Conservation (phyloP, 2,113 vertebrate genomes). For the Chloebia gouldiae region DNA sequence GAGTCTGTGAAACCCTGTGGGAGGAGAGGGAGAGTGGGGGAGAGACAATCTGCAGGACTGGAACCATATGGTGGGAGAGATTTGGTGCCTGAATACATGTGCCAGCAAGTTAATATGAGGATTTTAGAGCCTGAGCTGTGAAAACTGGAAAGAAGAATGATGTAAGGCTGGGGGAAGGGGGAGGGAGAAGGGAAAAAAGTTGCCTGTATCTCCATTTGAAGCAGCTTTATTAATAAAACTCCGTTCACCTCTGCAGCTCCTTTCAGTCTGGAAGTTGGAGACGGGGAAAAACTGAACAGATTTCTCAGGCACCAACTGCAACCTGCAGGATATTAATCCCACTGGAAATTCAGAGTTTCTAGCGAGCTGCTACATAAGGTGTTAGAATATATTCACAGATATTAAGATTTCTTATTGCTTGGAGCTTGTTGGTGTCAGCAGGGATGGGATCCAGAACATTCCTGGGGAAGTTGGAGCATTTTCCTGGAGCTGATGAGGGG, state of each 20-base stretch:
- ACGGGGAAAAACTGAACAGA: neutral
- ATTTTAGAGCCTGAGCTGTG: constrained; percentile 2
- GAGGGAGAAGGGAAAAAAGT: neutral
- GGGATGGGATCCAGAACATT: neutral
- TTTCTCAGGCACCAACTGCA: neutral
- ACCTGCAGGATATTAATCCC: neutral
- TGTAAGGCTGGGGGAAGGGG: neutral
- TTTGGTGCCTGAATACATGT: neutral
- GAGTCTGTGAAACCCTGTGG: constrained; percentile 15
- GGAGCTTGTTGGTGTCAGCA: neutral
- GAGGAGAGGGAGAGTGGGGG: constrained; percentile 22
- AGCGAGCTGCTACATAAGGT: neutral
- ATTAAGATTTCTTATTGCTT: neutral
- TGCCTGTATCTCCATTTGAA: neutral
- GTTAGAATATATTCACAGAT: neutral
- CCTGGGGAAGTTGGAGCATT: neutral
- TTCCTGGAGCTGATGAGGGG: neutral
- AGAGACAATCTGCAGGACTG: constrained; percentile 49
- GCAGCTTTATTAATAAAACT: constrained; percentile 6
- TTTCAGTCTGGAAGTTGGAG: neutral
- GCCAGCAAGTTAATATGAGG: neutral
- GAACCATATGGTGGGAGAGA: constrained; percentile 32
- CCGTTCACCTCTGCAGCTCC: neutral
- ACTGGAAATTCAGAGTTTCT: neutral
- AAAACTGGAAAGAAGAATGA: neutral